Percentiles rank a stretch among this genome's conserved stretches.
Evolutionary conservation across 2,113 vertebrate genomes (phyloP).

Genomic region (Triplophysa rosa): DNA sequence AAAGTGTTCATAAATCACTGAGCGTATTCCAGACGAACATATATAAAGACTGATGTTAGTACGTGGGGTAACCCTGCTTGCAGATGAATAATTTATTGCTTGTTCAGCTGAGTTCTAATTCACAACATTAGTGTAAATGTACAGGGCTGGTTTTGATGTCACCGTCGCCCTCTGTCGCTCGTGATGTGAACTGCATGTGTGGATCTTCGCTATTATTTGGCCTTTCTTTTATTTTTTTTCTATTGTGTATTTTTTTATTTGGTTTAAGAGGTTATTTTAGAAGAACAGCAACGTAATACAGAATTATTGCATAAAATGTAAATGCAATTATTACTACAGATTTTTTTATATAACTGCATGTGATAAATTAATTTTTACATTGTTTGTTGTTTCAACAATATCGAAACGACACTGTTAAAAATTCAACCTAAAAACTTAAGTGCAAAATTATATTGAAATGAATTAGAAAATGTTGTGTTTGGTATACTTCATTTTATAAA

Average conservation of each 20-base stretch:
- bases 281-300: background rate
- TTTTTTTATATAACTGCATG: no score
- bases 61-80: conserved; percentile 13
- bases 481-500: no score
- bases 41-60: background rate
- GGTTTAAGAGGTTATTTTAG: background rate
- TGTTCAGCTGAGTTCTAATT: conserved; percentile 6
- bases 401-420: no score
- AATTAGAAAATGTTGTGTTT: no score
- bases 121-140: conserved; percentile 11
- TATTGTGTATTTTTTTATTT: conserved; percentile 14
- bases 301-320: no score
- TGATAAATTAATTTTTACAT: no score
- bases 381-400: no score
- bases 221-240: background rate
- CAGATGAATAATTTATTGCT: conserved; percentile 50
- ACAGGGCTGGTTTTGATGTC: background rate
- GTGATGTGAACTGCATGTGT: conserved; percentile 9
- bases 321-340: no score
- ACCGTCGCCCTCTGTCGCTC: background rate
- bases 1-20: background rate
- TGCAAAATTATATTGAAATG: no score
- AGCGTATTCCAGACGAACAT: background rate
- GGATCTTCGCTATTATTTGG: background rate
- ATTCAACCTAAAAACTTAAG: no score